Evolutionary conservation across 2,888 invertebrate species (phyloP).

Genomic region (Archips crataeganus): DNA sequence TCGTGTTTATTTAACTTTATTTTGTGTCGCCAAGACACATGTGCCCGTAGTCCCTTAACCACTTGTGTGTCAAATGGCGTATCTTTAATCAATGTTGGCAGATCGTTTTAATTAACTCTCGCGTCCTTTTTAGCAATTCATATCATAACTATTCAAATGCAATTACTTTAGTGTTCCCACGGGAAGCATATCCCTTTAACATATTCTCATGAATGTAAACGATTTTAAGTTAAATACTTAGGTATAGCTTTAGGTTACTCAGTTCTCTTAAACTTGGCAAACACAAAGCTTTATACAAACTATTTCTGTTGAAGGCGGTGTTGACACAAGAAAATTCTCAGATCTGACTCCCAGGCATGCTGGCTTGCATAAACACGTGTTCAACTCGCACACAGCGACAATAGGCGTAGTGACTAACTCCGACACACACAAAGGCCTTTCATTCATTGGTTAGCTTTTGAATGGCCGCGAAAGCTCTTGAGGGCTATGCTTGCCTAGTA

Average conservation of each 20-base stretch:
- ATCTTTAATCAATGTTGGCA: constrained; percentile 61
- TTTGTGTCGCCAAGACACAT: constrained; percentile 59
- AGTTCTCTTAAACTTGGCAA: constrained; percentile 57
- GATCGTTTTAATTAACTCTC: constrained; percentile 43
- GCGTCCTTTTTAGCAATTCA: constrained; percentile 33
- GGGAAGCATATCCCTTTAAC: constrained; percentile 15
- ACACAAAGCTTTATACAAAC: constrained; percentile 70
- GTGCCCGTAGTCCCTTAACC: constrained; percentile 57
- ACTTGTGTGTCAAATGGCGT: constrained; percentile 69
- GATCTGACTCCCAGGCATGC: constrained; percentile 79
- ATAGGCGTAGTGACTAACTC: constrained; percentile 51
- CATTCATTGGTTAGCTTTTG: constrained; percentile 70
- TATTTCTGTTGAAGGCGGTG: constrained; percentile 79
- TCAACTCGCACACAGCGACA: constrained; percentile 54
- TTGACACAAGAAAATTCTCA: constrained; percentile 84
- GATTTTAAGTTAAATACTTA: constrained; percentile 12
- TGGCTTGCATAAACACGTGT: constrained; percentile 79
- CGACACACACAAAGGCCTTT: constrained; percentile 66
- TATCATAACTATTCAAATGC: constrained; percentile 24
- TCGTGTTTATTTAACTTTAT: constrained; percentile 47
- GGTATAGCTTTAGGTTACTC: constrained; percentile 9
- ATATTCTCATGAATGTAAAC: constrained; percentile 4
- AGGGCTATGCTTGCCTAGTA: constrained; percentile 75
- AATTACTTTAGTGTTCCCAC: constrained; percentile 25
- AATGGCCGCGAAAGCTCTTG: constrained; percentile 73